phyloP scores from a whole-genome alignment of 2,113 vertebrate genomes.

The Butastur rufipennis region DNA sequence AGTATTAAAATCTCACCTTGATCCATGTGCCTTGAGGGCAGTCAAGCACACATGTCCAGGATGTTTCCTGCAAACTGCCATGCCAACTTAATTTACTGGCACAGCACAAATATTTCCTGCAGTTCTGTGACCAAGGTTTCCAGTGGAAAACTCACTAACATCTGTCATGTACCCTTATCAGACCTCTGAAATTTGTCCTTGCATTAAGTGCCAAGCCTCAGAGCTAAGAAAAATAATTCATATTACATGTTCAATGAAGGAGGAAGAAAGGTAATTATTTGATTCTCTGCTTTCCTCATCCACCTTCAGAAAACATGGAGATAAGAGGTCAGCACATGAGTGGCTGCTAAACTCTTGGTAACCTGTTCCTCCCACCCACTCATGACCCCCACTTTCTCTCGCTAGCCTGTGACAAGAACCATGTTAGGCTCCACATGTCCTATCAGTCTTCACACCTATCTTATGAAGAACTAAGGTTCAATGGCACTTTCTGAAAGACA shows the following conservation, averaged over 20 bases:
- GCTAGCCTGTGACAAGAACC: not conserved
- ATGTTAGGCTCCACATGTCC: accelerated
- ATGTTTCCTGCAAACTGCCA: not conserved
- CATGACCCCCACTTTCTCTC: not conserved
- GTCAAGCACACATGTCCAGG: not conserved
- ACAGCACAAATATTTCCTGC: not conserved
- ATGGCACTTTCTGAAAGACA: not conserved
- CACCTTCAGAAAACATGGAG: not conserved
- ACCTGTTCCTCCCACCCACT: not conserved
- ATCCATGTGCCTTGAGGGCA: not conserved
- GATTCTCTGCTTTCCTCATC: not conserved
- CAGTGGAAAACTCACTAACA: not conserved
- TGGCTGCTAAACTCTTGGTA: not conserved
- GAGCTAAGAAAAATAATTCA: not conserved
- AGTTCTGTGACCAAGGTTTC: not conserved
- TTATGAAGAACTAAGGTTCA: not conserved
- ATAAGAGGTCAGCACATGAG: not conserved
- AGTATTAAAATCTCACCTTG: not conserved
- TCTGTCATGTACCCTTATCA: not conserved
- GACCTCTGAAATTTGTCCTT: not conserved
- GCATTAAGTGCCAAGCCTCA: not conserved
- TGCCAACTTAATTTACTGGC: not conserved
- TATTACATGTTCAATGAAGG: not conserved
- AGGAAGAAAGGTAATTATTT: not conserved
- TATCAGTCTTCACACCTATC: not conserved